Evolutionary conservation across 2,888 invertebrate genomes (phyloP).

Genomic region (Strigamia maritima): DNA sequence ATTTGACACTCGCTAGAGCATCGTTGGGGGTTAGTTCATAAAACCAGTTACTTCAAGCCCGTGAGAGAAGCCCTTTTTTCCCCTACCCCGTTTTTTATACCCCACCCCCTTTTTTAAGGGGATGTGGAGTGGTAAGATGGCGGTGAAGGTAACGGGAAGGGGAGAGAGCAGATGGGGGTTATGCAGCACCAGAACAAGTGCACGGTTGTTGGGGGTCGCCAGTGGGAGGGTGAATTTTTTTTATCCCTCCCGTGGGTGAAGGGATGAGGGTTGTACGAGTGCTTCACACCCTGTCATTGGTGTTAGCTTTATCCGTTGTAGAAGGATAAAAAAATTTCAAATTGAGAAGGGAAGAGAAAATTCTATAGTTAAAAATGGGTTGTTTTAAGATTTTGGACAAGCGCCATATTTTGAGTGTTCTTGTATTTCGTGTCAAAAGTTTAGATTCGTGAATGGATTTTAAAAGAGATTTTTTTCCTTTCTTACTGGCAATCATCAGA

Average conservation of each 20-base stretch:
- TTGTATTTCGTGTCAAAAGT: constrained; percentile 8
- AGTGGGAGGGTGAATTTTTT: constrained; percentile 27
- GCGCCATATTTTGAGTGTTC: neutral
- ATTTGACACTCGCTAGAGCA: constrained; percentile 32
- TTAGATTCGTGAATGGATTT: constrained; percentile 22
- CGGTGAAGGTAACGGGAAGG: constrained; percentile 24
- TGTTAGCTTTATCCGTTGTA: constrained; percentile 22
- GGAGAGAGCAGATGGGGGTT: constrained; percentile 34
- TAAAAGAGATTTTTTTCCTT: neutral
- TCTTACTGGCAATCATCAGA: constrained; percentile 4
- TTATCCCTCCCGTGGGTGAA: constrained; percentile 25
- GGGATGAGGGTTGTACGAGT: constrained; percentile 30
- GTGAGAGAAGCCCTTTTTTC: constrained; percentile 28
- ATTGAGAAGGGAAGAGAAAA: neutral
- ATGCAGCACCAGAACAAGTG: constrained; percentile 30
- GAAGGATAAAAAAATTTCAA: neutral
- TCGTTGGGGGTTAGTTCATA: constrained; percentile 34
- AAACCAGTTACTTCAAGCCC: constrained; percentile 32
- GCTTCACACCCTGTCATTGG: constrained; percentile 33
- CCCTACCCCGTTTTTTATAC: constrained; percentile 22
- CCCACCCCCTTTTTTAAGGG: constrained; percentile 33
- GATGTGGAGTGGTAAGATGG: constrained; percentile 1
- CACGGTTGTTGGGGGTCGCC: constrained; percentile 34
- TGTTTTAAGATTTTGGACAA: constrained; percentile 20
- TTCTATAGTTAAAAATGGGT: neutral